phyloP scores from a whole-genome alignment of 1,140 invertebrate species.

The Tetramorium parvispinum region DNA sequence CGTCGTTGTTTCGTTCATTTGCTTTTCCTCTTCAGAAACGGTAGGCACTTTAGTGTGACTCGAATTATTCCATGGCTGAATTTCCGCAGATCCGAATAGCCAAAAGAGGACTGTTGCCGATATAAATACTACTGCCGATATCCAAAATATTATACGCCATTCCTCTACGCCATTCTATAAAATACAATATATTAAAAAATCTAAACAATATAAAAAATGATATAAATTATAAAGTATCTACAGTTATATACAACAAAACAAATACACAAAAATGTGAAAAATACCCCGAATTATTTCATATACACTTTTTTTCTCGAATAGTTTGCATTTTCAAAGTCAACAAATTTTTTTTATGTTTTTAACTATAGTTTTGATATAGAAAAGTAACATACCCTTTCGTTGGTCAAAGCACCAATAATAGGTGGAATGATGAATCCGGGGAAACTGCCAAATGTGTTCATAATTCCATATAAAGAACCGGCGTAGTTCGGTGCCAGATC shows the following conservation, averaged over 20 bases:
- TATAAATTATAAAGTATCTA: not conserved
- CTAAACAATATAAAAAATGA: not conserved
- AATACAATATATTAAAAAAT: not conserved
- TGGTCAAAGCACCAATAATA: slow-evolving; percentile 89
- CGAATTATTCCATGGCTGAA: slow-evolving; percentile 88
- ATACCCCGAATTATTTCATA: not conserved
- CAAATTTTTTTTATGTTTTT: not conserved
- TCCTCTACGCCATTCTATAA: slow-evolving; percentile 90
- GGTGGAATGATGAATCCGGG: slow-evolving; percentile 91
- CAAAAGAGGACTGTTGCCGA: slow-evolving; percentile 90
- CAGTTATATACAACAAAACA: not conserved
- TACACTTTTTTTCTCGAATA: not conserved
- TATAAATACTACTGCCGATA: slow-evolving; percentile 90
- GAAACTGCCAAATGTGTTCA: slow-evolving; percentile 90
- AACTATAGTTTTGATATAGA: slow-evolving; percentile 9
- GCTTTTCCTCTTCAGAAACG: slow-evolving; percentile 75
- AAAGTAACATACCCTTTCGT: slow-evolving; percentile 86
- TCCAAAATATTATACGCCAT: slow-evolving; percentile 92
- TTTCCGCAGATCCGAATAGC: slow-evolving; percentile 88
- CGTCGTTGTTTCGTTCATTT: slow-evolving; percentile 72
- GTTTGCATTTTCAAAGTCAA: not conserved
- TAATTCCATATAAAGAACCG: slow-evolving; percentile 91
- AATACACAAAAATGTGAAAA: not conserved
- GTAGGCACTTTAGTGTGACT: slow-evolving; percentile 45
- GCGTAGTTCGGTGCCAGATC: slow-evolving; percentile 94